A percentile compares a stretch with the other conserved stretches of the same genome.
phyloP scores from a whole-genome alignment of 2,113 vertebrate species.

The Puma concolor region DNA sequence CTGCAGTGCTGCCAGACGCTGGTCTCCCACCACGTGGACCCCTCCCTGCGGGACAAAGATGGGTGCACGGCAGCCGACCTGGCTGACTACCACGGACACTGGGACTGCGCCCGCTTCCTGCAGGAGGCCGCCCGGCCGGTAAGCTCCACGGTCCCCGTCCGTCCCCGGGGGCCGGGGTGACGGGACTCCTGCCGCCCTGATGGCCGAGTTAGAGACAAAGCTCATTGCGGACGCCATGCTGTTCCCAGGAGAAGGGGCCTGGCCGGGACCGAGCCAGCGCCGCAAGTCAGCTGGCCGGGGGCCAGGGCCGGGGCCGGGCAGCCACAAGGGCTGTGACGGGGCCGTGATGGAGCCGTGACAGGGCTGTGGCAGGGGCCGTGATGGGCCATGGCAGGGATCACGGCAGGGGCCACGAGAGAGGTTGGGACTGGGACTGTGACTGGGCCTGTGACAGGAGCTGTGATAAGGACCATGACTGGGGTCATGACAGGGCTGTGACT shows the following conservation, averaged over 20 bases:
- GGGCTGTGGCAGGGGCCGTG: background rate
- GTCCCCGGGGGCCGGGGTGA: background rate
- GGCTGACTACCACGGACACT: conserved; percentile 90
- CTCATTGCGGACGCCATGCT: fast-evolving
- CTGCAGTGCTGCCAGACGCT: conserved; percentile 90
- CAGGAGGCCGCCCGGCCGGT: conserved; percentile 84
- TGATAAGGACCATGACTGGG: background rate
- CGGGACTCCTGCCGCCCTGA: fast-evolving
- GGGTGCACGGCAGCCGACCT: conserved; percentile 89
- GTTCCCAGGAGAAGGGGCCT: background rate
- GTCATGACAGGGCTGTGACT: background rate
- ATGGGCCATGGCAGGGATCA: background rate
- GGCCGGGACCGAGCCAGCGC: fast-evolving
- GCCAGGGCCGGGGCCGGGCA: too few relatives aligned
- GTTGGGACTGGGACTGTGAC: background rate
- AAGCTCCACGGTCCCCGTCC: background rate
- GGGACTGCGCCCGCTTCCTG: conserved; percentile 88
- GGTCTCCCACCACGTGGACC: conserved; percentile 84
- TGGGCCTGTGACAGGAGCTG: background rate
- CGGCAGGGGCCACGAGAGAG: background rate
- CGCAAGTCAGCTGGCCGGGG: background rate
- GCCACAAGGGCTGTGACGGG: background rate
- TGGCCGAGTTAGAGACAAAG: background rate
- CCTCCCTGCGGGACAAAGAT: conserved; percentile 86
- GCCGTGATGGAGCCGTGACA: background rate